Base-by-base conservation (phyloP, 2,888 invertebrate genomes). In the Xestia xanthographa region DNA sequence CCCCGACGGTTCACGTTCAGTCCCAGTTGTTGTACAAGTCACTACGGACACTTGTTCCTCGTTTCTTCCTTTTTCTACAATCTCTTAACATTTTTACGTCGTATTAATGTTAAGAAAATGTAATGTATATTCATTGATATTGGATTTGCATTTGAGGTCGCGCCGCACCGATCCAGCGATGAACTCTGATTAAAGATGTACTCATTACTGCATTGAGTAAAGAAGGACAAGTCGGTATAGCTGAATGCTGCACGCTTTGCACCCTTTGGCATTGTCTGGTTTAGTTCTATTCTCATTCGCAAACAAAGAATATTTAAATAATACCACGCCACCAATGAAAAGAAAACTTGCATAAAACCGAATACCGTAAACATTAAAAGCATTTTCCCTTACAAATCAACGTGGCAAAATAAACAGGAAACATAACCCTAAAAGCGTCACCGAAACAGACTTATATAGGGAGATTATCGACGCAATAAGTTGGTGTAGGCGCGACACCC, bases 381-480 rank as follows among this genome's bases (percentile, higher is more conserved):
- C 53, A 58, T 45, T 84, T 81, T 83, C 66, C 65, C 62, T 68
- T 75, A 73, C 66, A 77, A 73, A 79, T 79, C 22, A 77, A 77
- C 68, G 58, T 62, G 53, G 66, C 22, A 79, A 82, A 84, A 84
- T 85, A 85, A 87, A 87, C 82, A 79, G 77, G 78, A 83, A 86
- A 88, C 77, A 77, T 78, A 82, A 81, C 82, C 77, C 77, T 77
- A 76, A 83, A 84, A 82, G 78, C 81, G 80, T 79, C 84, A 77
- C 80, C 60, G 75, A 79, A 84, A 80, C 86, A 83, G 87, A 92
- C 90, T 91, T 92, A 90, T 92, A 87, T 86, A 85, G 80, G 77
- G 84, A 88, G 89, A 90, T 92, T 92, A 93, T 92, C 90, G 91
- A 88, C 88, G 92, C 91, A 91, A 92, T 92, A 92, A 90, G 90